These are phyloP conservation scores for Felis chaus DNA, from an alignment of 2,113 vertebrate genomes.

Conservation along the genomic window DNA sequence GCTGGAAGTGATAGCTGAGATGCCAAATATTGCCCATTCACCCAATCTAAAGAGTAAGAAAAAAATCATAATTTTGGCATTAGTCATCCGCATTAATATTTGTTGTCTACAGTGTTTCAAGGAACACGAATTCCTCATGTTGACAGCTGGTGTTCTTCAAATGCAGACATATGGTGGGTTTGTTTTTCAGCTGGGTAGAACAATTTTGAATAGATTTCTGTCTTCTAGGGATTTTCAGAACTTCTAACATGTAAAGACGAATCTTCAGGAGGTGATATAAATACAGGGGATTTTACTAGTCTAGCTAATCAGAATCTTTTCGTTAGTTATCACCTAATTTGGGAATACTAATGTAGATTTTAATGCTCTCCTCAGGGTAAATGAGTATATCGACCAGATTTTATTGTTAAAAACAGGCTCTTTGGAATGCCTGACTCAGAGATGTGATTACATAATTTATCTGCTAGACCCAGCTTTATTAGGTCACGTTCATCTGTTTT, in stretches of 20 bases:
- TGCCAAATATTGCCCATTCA: background rate
- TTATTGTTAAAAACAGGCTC: constrained; percentile 54
- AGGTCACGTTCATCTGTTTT: constrained; percentile 58
- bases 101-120: background rate
- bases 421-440: constrained; percentile 52
- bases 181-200: background rate
- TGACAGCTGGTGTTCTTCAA: background rate
- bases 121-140: background rate
- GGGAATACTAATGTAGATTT: background rate
- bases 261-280: background rate
- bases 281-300: background rate
- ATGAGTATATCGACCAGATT: background rate
- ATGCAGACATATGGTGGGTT: background rate
- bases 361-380: background rate
- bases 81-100: background rate
- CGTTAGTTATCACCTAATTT: background rate
- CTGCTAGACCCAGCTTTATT: constrained; percentile 8
- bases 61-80: background rate
- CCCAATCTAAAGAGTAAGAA: background rate
- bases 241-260: background rate
- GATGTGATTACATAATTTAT: constrained; percentile 52
- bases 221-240: background rate
- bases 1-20: background rate
- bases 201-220: background rate
- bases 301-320: background rate